These are phyloP conservation scores for Fundulus diaphanus DNA, from an alignment of 2,797 vertebrate species.

Conservation along the genomic window DNA sequence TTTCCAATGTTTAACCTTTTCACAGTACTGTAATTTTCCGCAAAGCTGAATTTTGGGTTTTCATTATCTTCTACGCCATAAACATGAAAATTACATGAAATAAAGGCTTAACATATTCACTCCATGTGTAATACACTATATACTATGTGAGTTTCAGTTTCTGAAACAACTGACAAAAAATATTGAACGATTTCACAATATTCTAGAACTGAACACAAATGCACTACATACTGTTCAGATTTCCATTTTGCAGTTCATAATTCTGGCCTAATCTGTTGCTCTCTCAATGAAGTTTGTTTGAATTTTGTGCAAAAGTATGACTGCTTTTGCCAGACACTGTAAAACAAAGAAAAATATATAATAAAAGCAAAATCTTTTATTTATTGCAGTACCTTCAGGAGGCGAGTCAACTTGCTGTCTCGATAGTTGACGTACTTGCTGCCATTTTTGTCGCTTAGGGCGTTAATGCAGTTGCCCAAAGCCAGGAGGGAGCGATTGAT, in stretches of 20 bases:
- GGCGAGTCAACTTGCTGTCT: conserved; percentile 94
- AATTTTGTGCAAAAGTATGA: neutral
- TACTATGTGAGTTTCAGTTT: no score
- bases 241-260: neutral
- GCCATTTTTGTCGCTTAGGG: conserved; percentile 86
- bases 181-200: no score
- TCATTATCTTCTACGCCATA: no score
- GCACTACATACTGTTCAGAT: neutral
- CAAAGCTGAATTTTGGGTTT: no score
- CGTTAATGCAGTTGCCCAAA: conserved; percentile 95
- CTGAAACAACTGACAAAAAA: no score
- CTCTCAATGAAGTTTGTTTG: neutral
- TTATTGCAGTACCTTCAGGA: conserved; percentile 85
- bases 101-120: no score
- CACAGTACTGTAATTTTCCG: no score
- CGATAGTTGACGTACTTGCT: conserved; percentile 92
- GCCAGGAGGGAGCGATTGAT: conserved; percentile 95
- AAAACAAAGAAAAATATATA: neutral
- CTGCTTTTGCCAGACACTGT: neutral
- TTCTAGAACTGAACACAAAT: neutral
- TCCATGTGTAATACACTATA: no score
- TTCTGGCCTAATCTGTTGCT: neutral
- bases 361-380: neutral
- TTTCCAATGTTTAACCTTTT: no score
- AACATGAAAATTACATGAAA: no score